Conservation (phyloP, 2,888 invertebrate species). For the Ectobius pallidus region DNA sequence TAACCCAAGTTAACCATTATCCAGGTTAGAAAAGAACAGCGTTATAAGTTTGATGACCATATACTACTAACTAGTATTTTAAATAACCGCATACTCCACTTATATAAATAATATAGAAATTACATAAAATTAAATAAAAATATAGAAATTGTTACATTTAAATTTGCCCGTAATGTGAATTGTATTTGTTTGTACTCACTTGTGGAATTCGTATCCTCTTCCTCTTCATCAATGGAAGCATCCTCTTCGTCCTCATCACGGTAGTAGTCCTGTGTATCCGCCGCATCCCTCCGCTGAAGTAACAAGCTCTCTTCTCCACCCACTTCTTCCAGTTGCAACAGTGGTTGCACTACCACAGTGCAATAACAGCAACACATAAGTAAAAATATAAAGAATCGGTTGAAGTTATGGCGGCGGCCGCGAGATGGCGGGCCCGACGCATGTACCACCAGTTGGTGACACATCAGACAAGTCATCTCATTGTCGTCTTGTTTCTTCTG, state of each 20-base stretch:
- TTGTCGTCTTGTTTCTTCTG: background rate
- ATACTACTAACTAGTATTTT: no score
- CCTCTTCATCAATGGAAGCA: background rate
- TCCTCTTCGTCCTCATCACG: background rate
- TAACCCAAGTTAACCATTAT: no score
- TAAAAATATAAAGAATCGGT: background rate
- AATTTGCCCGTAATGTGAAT: no score
- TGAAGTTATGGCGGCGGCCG: constrained; percentile 8
- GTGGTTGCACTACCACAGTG: constrained; percentile 11
- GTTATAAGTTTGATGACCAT: no score
- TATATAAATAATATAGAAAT: no score
- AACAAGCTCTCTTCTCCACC: background rate
- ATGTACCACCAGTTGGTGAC: constrained; percentile 15
- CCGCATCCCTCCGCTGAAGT: constrained; percentile 6
- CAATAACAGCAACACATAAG: constrained; percentile 25
- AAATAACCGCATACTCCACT: no score
- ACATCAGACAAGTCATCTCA: constrained; percentile 23
- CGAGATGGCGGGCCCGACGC: background rate
- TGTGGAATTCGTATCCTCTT: constrained; percentile 14
- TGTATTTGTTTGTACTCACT: no score
- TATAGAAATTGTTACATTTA: no score
- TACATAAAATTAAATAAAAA: no score
- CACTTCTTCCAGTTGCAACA: constrained; percentile 17
- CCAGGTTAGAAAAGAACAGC: no score
- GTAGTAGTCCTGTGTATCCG: background rate